A percentile compares a stretch with the other conserved stretches of the same genome.
phyloP scores from a whole-genome alignment of 2,888 invertebrate species.

The Drosophila incognita region DNA sequence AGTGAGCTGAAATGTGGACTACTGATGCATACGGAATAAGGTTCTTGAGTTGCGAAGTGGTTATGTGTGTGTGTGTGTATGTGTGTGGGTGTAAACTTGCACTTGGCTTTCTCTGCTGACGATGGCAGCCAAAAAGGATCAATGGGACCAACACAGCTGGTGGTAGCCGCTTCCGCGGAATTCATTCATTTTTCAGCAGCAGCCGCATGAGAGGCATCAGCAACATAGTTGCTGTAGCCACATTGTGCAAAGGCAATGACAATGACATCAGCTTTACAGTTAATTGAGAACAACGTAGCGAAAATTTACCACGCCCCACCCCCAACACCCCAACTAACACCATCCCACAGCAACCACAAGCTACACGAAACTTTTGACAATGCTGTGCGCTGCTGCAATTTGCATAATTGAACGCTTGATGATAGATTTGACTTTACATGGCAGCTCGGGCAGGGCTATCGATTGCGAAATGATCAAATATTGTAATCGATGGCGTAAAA shows the following conservation, averaged over 20 bases:
- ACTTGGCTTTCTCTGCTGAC: conserved; percentile 43
- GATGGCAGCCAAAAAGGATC: conserved; percentile 53
- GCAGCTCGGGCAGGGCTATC: neutral
- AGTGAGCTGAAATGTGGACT: conserved; percentile 57
- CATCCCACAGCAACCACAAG: neutral
- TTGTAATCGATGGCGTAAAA: conserved; percentile 9
- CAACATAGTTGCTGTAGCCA: conserved; percentile 51
- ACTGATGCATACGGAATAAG: conserved; percentile 68
- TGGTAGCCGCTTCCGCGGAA: conserved; percentile 61
- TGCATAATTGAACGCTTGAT: conserved; percentile 55
- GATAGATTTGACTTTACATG: conserved; percentile 28
- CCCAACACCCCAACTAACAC: neutral
- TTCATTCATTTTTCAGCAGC: conserved; percentile 69
- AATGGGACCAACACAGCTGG: conserved; percentile 61
- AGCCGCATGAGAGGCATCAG: conserved; percentile 9
- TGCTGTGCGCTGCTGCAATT: conserved; percentile 31
- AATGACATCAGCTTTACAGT: conserved; percentile 61
- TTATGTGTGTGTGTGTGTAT: conserved; percentile 29
- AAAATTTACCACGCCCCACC: conserved; percentile 25
- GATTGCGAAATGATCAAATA: conserved; percentile 18
- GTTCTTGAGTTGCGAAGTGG: conserved; percentile 49
- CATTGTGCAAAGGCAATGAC: conserved; percentile 58
- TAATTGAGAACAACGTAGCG: conserved; percentile 65
- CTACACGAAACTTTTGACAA: conserved; percentile 18
- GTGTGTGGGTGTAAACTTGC: conserved; percentile 14